phyloP scores from a whole-genome alignment of 1,140 invertebrate genomes.

The Eumaeus atala region DNA sequence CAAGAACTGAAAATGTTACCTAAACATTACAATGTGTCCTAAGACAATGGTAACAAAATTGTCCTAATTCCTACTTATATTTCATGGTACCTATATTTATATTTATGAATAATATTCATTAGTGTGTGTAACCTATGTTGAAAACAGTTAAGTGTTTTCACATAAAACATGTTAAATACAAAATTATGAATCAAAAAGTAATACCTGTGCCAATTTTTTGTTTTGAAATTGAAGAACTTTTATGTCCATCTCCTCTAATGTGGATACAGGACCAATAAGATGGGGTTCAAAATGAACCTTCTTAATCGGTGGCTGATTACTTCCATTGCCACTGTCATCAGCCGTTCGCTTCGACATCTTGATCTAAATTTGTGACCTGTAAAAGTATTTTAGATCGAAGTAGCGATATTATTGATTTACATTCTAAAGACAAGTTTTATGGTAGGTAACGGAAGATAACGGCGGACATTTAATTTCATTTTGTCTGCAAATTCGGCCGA shows the following conservation, averaged over 20 bases:
- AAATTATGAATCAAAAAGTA: neutral
- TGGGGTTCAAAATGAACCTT: constrained; percentile 96
- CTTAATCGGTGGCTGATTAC: constrained; percentile 85
- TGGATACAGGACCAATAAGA: constrained; percentile 93
- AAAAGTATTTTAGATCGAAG: neutral
- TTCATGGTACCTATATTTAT: no score
- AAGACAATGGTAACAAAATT: no score
- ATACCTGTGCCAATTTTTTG: constrained; percentile 94
- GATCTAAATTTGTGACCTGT: constrained; percentile 23
- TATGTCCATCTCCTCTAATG: constrained; percentile 97
- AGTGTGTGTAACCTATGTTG: neutral
- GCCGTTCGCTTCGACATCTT: constrained; percentile 85
- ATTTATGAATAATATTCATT: neutral
- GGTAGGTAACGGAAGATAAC: constrained; percentile 19
- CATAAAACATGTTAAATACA: no score
- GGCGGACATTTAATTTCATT: constrained; percentile 7
- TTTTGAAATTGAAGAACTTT: constrained; percentile 98
- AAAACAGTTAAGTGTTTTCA: no score
- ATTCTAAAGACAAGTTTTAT: constrained; percentile 25
- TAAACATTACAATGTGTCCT: no score
- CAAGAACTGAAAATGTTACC: no score
- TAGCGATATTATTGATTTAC: constrained; percentile 44
- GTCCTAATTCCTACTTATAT: no score
- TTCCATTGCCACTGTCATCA: constrained; percentile 73
- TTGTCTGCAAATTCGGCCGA: constrained; percentile 26